Evolutionary conservation across 2,888 invertebrate species (phyloP).

Genomic region (Dysmachus trigonus): DNA sequence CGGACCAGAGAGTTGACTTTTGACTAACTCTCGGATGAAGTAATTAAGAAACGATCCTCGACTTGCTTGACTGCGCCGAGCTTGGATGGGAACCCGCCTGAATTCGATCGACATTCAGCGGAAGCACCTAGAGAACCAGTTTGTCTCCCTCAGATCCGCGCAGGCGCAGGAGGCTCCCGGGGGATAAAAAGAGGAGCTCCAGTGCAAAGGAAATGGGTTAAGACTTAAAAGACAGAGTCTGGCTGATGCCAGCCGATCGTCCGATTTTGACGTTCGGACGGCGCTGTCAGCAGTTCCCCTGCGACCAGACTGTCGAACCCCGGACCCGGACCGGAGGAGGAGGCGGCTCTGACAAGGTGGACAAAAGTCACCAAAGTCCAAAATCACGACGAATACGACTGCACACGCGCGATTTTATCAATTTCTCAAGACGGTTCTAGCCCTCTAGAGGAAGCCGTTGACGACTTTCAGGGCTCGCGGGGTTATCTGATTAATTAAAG

Average conservation of each 20-base stretch:
- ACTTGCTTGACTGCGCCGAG: background rate
- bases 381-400: constrained; percentile 41
- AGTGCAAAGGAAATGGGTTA: background rate
- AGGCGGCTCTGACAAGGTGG: background rate
- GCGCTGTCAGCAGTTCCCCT: background rate
- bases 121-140: constrained; percentile 19
- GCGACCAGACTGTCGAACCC: background rate
- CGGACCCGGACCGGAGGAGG: no score
- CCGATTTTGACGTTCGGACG: background rate
- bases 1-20: constrained; percentile 29
- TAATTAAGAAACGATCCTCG: constrained; percentile 39
- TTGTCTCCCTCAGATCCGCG: background rate
- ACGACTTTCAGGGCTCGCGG: background rate
- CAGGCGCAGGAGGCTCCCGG: background rate
- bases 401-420: constrained; percentile 36
- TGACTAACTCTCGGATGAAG: constrained; percentile 31
- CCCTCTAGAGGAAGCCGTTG: background rate
- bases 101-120: constrained; percentile 16
- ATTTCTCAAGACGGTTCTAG: constrained; percentile 16
- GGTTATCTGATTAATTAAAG: constrained; percentile 30
- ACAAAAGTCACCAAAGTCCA: constrained; percentile 37
- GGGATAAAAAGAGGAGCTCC: background rate
- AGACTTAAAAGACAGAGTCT: constrained; percentile 12
- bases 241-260: constrained; percentile 13
- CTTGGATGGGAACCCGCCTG: background rate